Base-by-base conservation (phyloP, 2,113 vertebrate genomes). In the Pelusios castaneus region DNA sequence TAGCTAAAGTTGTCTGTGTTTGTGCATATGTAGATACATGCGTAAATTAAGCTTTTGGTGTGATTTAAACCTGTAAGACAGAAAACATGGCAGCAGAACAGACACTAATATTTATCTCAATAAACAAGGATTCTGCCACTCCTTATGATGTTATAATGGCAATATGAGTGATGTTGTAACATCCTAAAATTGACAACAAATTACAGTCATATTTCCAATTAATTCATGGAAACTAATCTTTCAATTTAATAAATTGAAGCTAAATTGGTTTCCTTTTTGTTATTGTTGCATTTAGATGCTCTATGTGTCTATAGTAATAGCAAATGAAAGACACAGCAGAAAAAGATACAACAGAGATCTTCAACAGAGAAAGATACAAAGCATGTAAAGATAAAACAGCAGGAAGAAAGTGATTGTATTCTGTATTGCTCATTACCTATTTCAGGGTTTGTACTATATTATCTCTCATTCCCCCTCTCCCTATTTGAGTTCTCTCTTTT, bases 261-360 rank as follows among this genome's bases (percentile, higher is more conserved):
- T 34, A 87, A 77, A 87, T 90, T 88, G 56, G 89, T 95, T 95
- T 92, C 5, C 90, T 88, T 91, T 49, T 93, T 81, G 82, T 49
- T 52, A 88, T 92, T 84, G 70, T 70, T 24, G 52, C 54, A 55
- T 58, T 38, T 16, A 91, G 82, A 31, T 52, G 43, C 89, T 41
- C 17, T 52, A 52, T 16, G 51, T 16, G 16, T 52, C 14, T 34
- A 77, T 85, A 63, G 77, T 88, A 89, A 95, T 88, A 87, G 60
- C 58, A 92, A 82, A 83, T 54, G 21, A 31, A 85, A 92, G 60
- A n/a, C n/a, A n/a, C n/a, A n/a, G n/a, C n/a, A n/a, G n/a, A n/a
- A n/a, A n/a, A n/a, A n/a, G 47, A 47, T 47, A 47, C 47, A 47
- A 47, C 47, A 47, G 47, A 47, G 47, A 47, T 47, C 85, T 84